Base-by-base conservation (phyloP, 2,888 invertebrate genomes). In the Metacarcinus magister region DNA sequence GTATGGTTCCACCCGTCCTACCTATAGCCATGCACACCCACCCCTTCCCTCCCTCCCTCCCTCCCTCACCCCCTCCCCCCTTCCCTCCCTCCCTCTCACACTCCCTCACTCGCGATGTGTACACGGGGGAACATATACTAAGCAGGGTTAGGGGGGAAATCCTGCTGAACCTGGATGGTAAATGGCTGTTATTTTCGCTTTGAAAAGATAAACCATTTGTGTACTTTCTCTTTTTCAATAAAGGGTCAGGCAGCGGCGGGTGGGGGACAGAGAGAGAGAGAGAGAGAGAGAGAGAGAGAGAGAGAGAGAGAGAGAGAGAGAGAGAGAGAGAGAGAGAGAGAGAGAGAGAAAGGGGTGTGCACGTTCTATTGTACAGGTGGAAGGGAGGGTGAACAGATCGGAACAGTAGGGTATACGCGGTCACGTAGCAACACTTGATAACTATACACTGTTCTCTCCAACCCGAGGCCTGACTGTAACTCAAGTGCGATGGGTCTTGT, bases 141-240 rank as follows among this genome's bases (percentile, higher is more conserved):
- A 95, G 89, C 95, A 95, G 93, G 93, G 93, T 67, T n/a, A 82
- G 87, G 87, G 95, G 67, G 48, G 43, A 95, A 95, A 95, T 93
- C 89, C 95, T 89, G 93, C 93, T 93, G 75, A 95, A 93, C 93
- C 93, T 95, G 95, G 93, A 95, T 87, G 90, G 95, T 95, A 96
- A 96, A 94, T 94, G 96, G 94, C 92, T 96, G 96, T 96, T 96
- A 96, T 96, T 94, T 96, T 92, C 94, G 96, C 96, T 96, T 94
- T 91, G 96, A 92, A 96, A 96, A 96, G 96, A 96, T 96, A 96
- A 96, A 96, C 96, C 96, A 96, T 96, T 96, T 96, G 96, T 94
- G 96, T 94, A 94, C 96, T 90, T 96, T 96, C 96, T 96, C 92
- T 96, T 96, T 96, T 96, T 96, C 95, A 94, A 96, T 96, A 94